These are phyloP conservation scores for Cydia splendana DNA, from an alignment of 1,140 invertebrate genomes.

Conservation along the genomic window DNA sequence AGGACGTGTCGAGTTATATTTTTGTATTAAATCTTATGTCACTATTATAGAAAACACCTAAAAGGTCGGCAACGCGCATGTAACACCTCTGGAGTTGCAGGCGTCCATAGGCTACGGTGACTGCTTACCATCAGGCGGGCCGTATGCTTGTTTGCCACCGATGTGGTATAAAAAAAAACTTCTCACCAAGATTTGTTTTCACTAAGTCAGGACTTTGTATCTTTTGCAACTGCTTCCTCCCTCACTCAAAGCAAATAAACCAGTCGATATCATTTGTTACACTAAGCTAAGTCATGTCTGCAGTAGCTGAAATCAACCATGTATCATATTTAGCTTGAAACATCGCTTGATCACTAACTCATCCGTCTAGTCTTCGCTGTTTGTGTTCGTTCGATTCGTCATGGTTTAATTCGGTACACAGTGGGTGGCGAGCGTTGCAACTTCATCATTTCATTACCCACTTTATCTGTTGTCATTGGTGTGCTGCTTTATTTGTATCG, in stretches of 20 bases:
- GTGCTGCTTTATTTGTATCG: constrained; percentile 23
- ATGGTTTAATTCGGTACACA: constrained; percentile 55
- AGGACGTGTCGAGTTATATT: neutral
- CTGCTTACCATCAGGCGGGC: too few species aligned
- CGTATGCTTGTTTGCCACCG: too few species aligned
- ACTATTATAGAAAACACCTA: neutral
- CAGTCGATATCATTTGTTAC: neutral
- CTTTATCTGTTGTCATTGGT: constrained; percentile 28
- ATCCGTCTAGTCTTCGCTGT: constrained; percentile 38
- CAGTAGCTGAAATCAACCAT: constrained; percentile 8
- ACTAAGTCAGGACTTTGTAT: neutral
- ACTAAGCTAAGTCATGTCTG: neutral
- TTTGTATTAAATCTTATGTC: neutral
- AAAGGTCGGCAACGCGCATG: too few species aligned
- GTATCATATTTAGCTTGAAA: constrained; percentile 22
- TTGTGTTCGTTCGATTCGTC: constrained; percentile 44
- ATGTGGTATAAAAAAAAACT: neutral
- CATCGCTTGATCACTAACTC: constrained; percentile 26
- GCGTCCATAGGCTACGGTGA: too few species aligned
- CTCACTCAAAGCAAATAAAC: neutral
- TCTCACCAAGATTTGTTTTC: neutral
- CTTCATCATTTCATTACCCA: constrained; percentile 37
- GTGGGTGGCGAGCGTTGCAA: constrained; percentile 51
- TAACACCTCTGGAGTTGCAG: too few species aligned
- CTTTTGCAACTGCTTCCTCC: neutral